phyloP scores from a whole-genome alignment of 2,888 invertebrate genomes.

The Lucinisca nassula region DNA sequence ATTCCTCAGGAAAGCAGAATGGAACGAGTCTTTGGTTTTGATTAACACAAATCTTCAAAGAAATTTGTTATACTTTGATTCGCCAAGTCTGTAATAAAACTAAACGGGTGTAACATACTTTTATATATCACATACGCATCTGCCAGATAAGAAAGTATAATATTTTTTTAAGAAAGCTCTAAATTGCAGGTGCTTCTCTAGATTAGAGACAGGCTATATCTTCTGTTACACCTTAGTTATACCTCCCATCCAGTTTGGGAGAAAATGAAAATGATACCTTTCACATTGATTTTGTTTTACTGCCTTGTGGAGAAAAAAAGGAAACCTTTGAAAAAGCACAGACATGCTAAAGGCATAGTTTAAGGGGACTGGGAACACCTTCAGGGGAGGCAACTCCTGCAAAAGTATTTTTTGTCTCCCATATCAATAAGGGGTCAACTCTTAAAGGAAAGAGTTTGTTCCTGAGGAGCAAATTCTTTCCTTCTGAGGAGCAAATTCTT shows the following conservation, averaged over 20 bases:
- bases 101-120: conserved; percentile 1
- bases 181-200: background rate
- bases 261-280: background rate
- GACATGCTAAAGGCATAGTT: too few species aligned
- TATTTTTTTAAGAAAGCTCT: background rate
- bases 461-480: too few species aligned
- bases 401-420: too few species aligned
- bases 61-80: background rate
- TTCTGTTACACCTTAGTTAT: background rate
- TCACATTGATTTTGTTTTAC: background rate
- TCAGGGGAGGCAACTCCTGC: too few species aligned
- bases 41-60: background rate
- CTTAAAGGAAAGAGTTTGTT: too few species aligned
- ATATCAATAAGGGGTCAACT: too few species aligned
- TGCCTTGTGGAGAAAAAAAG: too few species aligned
- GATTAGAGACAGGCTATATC: background rate
- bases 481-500: too few species aligned
- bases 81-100: background rate
- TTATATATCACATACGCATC: background rate
- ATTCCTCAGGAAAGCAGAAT: too few species aligned
- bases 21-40: background rate
- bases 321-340: too few species aligned
- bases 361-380: too few species aligned
- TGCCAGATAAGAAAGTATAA: conserved; percentile 13
- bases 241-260: conserved; percentile 3